Percentiles rank a stretch among this genome's conserved stretches.
phyloP scores from a whole-genome alignment of 1,140 invertebrate genomes.

The Diorhabda elongata region DNA sequence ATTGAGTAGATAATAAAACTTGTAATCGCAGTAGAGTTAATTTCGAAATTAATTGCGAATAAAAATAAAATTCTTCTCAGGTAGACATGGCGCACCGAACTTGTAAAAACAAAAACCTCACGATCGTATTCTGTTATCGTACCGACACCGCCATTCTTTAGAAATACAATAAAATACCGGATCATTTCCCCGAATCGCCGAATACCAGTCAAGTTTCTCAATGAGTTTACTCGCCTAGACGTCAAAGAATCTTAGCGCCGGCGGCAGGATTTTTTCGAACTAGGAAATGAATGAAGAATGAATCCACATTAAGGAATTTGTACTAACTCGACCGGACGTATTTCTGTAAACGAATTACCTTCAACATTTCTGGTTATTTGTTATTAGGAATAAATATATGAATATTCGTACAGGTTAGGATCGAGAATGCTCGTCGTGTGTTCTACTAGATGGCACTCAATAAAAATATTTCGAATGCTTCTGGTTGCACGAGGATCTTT shows the following conservation, averaged over 20 bases:
- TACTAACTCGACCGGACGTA: background rate
- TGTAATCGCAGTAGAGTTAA: too few relatives aligned
- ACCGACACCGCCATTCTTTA: background rate
- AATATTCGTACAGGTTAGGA: too few relatives aligned
- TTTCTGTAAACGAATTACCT: background rate
- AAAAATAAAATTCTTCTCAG: background rate
- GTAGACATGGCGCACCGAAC: background rate
- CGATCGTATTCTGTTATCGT: background rate
- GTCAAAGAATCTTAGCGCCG: constrained; percentile 10
- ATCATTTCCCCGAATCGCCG: background rate
- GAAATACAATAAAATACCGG: constrained; percentile 5
- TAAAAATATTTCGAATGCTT: too few relatives aligned
- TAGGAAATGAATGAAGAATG: constrained; percentile 12
- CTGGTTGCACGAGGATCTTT: too few relatives aligned
- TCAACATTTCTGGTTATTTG: background rate
- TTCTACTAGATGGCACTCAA: too few relatives aligned
- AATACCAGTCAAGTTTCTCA: constrained; percentile 5
- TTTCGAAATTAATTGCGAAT: too few relatives aligned
- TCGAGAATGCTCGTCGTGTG: too few relatives aligned
- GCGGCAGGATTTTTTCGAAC: constrained; percentile 6
- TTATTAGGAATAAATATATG: too few relatives aligned
- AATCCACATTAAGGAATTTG: constrained; percentile 1
- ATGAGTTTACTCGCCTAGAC: constrained; percentile 5
- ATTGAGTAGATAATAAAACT: too few relatives aligned
- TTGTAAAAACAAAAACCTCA: background rate